phyloP scores from a whole-genome alignment of 2,113 vertebrate genomes.

The Esox niger region DNA sequence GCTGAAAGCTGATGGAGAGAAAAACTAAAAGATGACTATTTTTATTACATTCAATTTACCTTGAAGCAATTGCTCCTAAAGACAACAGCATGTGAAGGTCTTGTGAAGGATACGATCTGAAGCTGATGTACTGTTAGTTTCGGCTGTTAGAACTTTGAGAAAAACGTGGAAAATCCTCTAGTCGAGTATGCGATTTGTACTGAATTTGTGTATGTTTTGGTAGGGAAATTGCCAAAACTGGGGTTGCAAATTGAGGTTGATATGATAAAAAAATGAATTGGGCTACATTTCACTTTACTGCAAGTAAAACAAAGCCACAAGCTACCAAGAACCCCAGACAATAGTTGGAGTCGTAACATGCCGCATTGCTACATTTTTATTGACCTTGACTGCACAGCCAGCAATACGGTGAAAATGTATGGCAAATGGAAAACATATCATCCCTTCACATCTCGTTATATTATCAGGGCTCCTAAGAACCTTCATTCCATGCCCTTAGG shows the following conservation, averaged over 20 bases:
- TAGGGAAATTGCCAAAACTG: no score
- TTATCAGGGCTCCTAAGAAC: neutral
- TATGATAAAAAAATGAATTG: no score
- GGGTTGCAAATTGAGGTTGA: no score
- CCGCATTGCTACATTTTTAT: neutral
- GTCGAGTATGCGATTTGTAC: neutral
- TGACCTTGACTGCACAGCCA: neutral
- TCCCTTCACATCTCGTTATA: neutral
- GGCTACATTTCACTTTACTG: no score
- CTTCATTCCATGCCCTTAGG: neutral
- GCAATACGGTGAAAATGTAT: slow-evolving; percentile 10
- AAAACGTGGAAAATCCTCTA: neutral
- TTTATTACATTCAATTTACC: no score
- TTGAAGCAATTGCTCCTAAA: neutral
- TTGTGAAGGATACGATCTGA: neutral
- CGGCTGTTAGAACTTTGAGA: neutral
- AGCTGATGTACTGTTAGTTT: no score
- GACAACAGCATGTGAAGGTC: neutral
- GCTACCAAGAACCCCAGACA: no score
- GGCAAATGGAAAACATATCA: slow-evolving; percentile 1
- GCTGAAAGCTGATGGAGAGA: slow-evolving; percentile 79
- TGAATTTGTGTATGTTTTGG: neutral
- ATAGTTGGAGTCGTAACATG: neutral
- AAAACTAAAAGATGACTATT: slow-evolving; percentile 22
- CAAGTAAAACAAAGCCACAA: no score